Conservation (phyloP, 2,888 invertebrate genomes). For the Torymus tubicola region DNA sequence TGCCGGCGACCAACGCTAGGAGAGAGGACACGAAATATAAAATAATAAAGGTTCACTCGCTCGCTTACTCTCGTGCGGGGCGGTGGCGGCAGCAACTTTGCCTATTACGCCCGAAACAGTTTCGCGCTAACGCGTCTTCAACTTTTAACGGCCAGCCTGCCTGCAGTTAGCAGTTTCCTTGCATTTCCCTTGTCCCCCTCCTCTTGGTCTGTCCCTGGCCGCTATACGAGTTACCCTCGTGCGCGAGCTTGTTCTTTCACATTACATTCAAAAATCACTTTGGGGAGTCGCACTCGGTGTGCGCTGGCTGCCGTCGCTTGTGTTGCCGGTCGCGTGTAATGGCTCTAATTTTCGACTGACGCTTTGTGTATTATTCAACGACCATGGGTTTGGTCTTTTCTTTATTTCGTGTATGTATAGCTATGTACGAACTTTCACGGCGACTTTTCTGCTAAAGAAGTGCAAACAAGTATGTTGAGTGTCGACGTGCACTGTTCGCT, state of each 20-base stretch:
- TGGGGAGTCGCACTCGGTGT: background rate
- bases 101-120: conserved; percentile 73
- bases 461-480: no score
- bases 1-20: conserved; percentile 62
- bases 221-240: background rate
- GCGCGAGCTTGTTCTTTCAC: background rate
- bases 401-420: no score
- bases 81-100: conserved; percentile 65
- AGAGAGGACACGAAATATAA: conserved; percentile 65
- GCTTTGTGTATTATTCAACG: no score
- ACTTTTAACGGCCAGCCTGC: conserved; percentile 70
- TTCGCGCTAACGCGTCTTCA: conserved; percentile 72
- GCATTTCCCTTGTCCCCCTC: conserved; percentile 28
- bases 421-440: no score
- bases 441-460: no score
- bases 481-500: no score
- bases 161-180: conserved; percentile 52
- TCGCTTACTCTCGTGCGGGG: conserved; percentile 46
- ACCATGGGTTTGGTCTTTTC: no score
- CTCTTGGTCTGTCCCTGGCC: background rate
- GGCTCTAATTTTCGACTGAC: conserved; percentile 27
- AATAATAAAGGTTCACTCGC: conserved; percentile 67
- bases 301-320: background rate
- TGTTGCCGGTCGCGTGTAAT: background rate
- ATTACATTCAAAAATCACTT: conserved; percentile 40